Evolutionary conservation across 1,140 invertebrate genomes (phyloP), one percentile per base, ranked within the genome.

Genomic region (Aphis gossypii): DNA sequence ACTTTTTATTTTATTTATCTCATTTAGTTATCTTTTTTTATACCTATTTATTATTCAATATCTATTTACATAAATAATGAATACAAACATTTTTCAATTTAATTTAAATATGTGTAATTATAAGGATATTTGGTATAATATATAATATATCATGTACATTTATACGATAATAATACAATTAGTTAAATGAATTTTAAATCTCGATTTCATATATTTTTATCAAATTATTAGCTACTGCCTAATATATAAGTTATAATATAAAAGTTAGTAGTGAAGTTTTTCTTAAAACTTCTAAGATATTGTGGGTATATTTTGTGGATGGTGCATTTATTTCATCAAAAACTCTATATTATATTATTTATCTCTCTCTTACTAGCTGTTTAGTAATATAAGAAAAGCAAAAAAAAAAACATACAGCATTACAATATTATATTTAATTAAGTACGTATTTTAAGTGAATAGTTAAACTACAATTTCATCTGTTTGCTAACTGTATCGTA

Each of bases 341-440:
- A 6, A 18, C 30, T 7, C 18, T 41, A 41, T 41, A 41, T 41
- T 41, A 41, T 35, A 76, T 76, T 6, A 76, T 76, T 18, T 11
- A 30, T 14, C 21, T 83, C 76, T 38, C 41, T n/a, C 30, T 44
- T 46, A 86, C 30, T 11, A 30, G 9, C 25, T 46, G 3, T 86
- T 86, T 30, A 18, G 25, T 30, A 46, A n/a, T 18, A 25, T 20
- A 86, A 86, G 84, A 46, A 86, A 86, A 86, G 2, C 84, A 86
- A 11, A 86, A 86, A 41, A 25, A 46, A 46, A 6, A 11, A 6
- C 25, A 86, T 86, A 46, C 48, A 35, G n/a, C 1, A 87, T 51
- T 51, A 35, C 6, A 51, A 35, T 88, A 51, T 89, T 89, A 89
- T 54, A 89, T 54, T 89, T 89, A 89, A 89, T 89, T 44, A 54